Conservation (phyloP, 1,140 invertebrate genomes). For the Orchesella cincta region DNA sequence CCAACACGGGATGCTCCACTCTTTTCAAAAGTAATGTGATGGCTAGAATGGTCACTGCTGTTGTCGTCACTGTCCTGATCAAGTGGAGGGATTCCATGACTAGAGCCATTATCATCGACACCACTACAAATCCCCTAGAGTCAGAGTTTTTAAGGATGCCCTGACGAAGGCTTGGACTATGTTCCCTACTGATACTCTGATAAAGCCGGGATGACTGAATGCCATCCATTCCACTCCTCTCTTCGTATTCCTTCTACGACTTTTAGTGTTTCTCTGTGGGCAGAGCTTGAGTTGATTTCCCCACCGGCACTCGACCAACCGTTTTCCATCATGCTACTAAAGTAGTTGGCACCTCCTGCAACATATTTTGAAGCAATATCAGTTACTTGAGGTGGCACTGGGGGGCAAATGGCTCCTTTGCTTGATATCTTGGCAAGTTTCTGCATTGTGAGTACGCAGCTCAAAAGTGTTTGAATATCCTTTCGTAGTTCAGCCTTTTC, state of each 20-base stretch:
- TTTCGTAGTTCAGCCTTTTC: slow-evolving; percentile 33
- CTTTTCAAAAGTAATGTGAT: not conserved
- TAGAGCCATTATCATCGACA: not conserved
- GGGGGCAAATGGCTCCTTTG: slow-evolving; percentile 1
- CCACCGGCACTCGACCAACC: not conserved
- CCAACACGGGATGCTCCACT: not conserved
- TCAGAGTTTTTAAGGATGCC: not conserved
- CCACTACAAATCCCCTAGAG: not conserved
- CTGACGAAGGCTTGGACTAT: not conserved
- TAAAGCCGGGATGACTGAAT: too few relatives aligned
- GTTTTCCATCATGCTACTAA: slow-evolving; percentile 18
- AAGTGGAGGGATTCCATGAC: slow-evolving; percentile 33
- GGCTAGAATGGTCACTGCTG: not conserved
- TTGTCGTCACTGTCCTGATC: slow-evolving; percentile 33
- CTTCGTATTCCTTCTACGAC: not conserved
- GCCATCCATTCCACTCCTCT: not conserved
- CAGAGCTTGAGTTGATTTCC: not conserved
- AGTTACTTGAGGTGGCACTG: slow-evolving; percentile 19
- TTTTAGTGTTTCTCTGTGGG: not conserved
- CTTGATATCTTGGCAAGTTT: slow-evolving; percentile 25
- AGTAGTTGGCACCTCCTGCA: slow-evolving; percentile 11
- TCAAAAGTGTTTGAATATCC: slow-evolving; percentile 35
- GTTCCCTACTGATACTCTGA: too few relatives aligned
- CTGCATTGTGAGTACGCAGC: slow-evolving; percentile 26
- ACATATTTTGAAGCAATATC: slow-evolving; percentile 24